Base-by-base conservation (phyloP, 2,797 vertebrate species). In the Helostoma temminkii region DNA sequence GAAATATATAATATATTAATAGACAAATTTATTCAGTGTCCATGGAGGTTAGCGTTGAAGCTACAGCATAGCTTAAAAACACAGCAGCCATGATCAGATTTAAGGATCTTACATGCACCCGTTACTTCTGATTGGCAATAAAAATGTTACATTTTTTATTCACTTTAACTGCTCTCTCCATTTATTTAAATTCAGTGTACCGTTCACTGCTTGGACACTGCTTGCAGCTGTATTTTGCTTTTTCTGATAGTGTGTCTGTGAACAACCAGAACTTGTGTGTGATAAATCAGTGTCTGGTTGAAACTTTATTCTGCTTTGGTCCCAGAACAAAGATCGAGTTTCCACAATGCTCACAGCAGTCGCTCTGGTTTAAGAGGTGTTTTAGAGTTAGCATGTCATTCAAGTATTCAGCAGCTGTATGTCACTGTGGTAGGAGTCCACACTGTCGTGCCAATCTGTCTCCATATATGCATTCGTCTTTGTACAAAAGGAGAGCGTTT, bases 301-400 rank as follows among this genome's bases (percentile, higher is more conserved):
- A 30, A 26, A 32, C 15, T 48, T 26, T 60, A 48, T 30, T 24
- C 49, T 53, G 65, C 43, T 46, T 41, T 66, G 58, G 48, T 68
- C 66, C 66, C 39, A 66, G 43, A 55, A 5, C 55, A 36, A 18
- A 66, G 66, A 65, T 84, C 59, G 32, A 6, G 67, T 87, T 79
- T 71, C 77, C 22, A 36, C 30, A 60, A 30, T 32, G 63, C 69
- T 82, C 71, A 74, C 73, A 63, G 71, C 5, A 41, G 50, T 66
- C 50, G 32, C 69, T 75, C 25, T 56, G 54, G 54, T 76, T 85
- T 71, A 69, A 48, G 59, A 58, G 48, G 65, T 80, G 81, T 75
- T 69, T 71, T 28, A 48, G 74, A 76, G 55, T 28, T 39, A 32
- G 53, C 48, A 47, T 85, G 80, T 74, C 63, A 43, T 71, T 16